These are phyloP conservation scores for Phaetusa simplex DNA, from an alignment of 2,113 vertebrate species.

Conservation along the genomic window DNA sequence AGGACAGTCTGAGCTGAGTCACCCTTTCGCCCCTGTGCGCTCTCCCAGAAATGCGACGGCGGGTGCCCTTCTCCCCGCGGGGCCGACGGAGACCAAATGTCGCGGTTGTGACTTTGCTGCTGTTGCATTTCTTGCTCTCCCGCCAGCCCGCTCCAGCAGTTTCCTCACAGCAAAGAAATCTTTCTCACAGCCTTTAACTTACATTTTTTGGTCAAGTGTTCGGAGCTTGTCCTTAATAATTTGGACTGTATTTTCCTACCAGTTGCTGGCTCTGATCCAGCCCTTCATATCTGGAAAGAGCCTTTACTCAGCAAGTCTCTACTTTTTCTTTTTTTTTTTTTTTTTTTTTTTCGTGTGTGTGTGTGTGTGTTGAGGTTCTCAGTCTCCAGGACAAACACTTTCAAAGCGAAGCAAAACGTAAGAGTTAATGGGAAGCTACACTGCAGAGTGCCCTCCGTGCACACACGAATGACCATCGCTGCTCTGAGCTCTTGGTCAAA, in stretches of 20 bases:
- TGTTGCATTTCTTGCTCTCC: not conserved
- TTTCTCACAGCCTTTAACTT: not conserved
- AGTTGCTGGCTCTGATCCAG: not conserved
- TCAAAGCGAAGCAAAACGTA: not conserved
- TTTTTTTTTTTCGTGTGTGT: not conserved
- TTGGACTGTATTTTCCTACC: not conserved
- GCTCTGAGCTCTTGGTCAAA: not conserved
- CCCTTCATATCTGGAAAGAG: not conserved
- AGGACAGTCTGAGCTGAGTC: not conserved
- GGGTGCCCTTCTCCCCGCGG: not conserved
- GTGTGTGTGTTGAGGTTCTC: not conserved
- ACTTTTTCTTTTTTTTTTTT: not conserved
- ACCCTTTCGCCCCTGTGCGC: not conserved
- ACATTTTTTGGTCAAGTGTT: not conserved
- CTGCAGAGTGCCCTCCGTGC: not conserved
- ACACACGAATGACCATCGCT: not conserved
- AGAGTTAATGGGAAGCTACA: not conserved
- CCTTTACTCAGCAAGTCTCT: not conserved
- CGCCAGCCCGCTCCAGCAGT: not conserved
- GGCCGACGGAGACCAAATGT: not conserved
- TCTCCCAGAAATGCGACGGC: accelerated
- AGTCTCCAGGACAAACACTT: not conserved
- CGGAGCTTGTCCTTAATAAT: not conserved
- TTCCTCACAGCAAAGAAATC: not conserved
- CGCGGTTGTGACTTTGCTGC: not conserved